Evolutionary conservation across 1,140 invertebrate genomes (phyloP).

Genomic region (Neodiprion lecontei): DNA sequence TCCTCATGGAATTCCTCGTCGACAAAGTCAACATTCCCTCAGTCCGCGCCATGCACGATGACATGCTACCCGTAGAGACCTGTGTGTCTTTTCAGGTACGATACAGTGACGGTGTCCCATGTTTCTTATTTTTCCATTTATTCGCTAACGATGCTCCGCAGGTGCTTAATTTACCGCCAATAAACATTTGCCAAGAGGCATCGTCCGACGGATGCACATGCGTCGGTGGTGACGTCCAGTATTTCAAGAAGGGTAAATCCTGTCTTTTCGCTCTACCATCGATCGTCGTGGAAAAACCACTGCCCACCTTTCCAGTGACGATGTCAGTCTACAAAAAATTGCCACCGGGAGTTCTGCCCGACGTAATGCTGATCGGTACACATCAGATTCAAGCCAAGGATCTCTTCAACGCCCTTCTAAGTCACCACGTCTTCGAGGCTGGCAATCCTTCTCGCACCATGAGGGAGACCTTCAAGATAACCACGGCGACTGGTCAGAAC

Average conservation of each 20-base stretch:
- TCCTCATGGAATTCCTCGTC: constrained; percentile 55
- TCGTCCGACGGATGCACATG: constrained; percentile 39
- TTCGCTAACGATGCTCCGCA: constrained; percentile 25
- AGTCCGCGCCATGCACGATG: constrained; percentile 44
- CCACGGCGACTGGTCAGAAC: constrained; percentile 52
- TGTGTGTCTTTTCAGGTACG: constrained; percentile 53
- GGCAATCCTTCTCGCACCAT: constrained; percentile 50
- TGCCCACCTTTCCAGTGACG: constrained; percentile 49
- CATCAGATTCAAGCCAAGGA: constrained; percentile 44
- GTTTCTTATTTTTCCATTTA: constrained; percentile 5
- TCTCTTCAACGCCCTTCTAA: constrained; percentile 47
- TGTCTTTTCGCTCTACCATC: constrained; percentile 56
- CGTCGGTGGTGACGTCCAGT: constrained; percentile 31
- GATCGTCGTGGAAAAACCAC: constrained; percentile 36
- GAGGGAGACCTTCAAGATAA: constrained; percentile 66
- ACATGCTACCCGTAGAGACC: constrained; percentile 41
- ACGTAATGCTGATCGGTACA: constrained; percentile 51
- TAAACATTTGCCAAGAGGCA: constrained; percentile 53
- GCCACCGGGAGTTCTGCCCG: constrained; percentile 50
- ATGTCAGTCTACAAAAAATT: constrained; percentile 54
- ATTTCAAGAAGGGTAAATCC: constrained; percentile 58
- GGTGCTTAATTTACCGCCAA: constrained; percentile 48
- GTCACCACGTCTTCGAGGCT: constrained; percentile 28
- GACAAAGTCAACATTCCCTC: constrained; percentile 47
- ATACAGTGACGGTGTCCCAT: not conserved